phyloP scores from a whole-genome alignment of 2,888 invertebrate genomes.

The Priocnemis perturbator region DNA sequence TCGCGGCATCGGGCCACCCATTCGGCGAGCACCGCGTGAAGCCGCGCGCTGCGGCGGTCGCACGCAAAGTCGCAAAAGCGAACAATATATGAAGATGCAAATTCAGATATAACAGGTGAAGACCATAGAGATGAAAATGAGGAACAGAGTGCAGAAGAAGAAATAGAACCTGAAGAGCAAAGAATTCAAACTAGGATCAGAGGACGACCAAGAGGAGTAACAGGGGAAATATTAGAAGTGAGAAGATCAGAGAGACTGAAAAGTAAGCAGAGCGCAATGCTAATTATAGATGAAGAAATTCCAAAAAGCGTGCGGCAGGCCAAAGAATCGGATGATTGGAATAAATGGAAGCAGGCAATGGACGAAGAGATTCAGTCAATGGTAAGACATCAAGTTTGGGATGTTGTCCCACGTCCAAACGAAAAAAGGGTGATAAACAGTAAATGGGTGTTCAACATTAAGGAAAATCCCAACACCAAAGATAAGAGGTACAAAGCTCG shows the following conservation, averaged over 20 bases:
- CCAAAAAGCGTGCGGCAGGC: constrained; percentile 8
- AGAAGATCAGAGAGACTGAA: constrained; percentile 20
- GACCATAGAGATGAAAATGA: no score
- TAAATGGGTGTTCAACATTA: neutral
- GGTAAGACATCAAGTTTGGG: neutral
- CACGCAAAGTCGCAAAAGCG: no score
- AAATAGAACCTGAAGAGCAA: no score
- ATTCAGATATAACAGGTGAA: no score
- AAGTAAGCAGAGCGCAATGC: neutral
- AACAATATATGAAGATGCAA: no score
- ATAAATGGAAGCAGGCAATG: neutral
- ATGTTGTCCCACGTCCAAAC: neutral
- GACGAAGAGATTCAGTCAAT: neutral
- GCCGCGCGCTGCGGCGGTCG: no score
- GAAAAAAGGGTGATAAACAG: neutral
- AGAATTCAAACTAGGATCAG: no score
- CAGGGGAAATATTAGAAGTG: no score
- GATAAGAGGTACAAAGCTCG: neutral
- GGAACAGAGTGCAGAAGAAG: no score
- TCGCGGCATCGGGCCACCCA: no score
- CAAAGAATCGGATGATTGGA: neutral
- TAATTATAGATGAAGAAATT: constrained; percentile 15
- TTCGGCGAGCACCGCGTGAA: no score
- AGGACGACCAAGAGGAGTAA: no score
- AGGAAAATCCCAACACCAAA: neutral